Evolutionary conservation across 2,888 invertebrate genomes (phyloP), one percentile per base, ranked within the genome.

Genomic region (Melanostoma scalare): DNA sequence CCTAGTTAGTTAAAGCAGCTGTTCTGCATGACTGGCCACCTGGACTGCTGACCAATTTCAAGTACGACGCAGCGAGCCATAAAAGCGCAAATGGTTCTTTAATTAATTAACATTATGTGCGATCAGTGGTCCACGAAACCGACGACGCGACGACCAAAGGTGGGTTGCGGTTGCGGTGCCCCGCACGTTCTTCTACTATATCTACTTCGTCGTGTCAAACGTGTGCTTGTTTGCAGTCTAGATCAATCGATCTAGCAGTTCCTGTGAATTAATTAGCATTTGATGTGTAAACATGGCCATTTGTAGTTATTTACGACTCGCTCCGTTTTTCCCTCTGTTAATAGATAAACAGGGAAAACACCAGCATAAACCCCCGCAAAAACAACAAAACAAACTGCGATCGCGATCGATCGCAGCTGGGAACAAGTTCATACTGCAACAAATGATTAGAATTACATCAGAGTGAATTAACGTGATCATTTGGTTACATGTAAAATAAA

Each of bases 391-490:
- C 33, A 31, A 42, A 44, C 33, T 10, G 8, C 8, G 31, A n/a
- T 10, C 53, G n/a, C 44, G 33, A 36, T 35, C 35, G 36, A 48
- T 60, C 50, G 69, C 82, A 69, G 74, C 58, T 84, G 63, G 63
- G 69, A 84, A 79, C 84, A 38, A 67, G 79, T 79, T 79, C 71
- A 75, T 84, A 44, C 44, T 79, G 84, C 72, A 84, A 84, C 67
- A 60, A 74, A 48, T 65, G 30, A 75, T 9, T 44, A 52, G 55
- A 56, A 79, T 84, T 84, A 75, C 79, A 84, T 84, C 84, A 84
- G 75, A 58, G 50, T 38, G 76, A 69, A 53, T 58, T 68, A 56
- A 60, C 55, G 60, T 78, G 78, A 78, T 72, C 63, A 40, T 36
- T 69, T 44, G 46, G 31, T 6, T 20, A 20, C 20, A 20, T 38